Conservation (phyloP, 2,113 vertebrate species). For the Australoheros scitulus region DNA sequence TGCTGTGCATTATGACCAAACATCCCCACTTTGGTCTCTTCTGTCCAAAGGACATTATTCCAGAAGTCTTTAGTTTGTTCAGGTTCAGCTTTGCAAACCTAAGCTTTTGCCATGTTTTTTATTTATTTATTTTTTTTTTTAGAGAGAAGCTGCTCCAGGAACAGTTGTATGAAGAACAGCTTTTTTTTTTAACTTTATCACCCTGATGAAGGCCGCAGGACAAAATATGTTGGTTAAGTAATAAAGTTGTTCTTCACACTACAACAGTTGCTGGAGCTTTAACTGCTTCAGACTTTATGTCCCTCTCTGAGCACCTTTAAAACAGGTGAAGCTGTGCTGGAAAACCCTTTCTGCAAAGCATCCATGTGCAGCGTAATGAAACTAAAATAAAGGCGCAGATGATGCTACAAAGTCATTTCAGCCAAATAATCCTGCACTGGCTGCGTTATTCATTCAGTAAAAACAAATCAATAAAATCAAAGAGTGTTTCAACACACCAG, state of each 20-base stretch:
- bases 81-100: too few species aligned
- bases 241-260: not conserved
- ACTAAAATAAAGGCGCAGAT: not conserved
- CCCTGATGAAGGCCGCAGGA: not conserved
- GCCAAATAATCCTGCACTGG: not conserved
- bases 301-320: not conserved
- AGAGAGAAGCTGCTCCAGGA: not conserved
- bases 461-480: not conserved
- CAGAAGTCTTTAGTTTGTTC: too few species aligned
- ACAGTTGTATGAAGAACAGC: not conserved
- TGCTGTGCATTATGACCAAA: too few species aligned
- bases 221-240: not conserved
- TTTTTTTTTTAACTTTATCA: not conserved
- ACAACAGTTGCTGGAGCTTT: not conserved
- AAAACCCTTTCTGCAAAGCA: not conserved
- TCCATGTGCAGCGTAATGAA: not conserved
- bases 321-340: not conserved
- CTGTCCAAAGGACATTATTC: too few species aligned
- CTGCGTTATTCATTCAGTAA: too few species aligned
- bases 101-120: too few species aligned
- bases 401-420: not conserved
- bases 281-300: not conserved
- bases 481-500: not conserved
- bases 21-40: too few species aligned
- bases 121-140: too few species aligned